phyloP scores from a whole-genome alignment of 1,140 invertebrate species.

The Argopecten irradians region DNA sequence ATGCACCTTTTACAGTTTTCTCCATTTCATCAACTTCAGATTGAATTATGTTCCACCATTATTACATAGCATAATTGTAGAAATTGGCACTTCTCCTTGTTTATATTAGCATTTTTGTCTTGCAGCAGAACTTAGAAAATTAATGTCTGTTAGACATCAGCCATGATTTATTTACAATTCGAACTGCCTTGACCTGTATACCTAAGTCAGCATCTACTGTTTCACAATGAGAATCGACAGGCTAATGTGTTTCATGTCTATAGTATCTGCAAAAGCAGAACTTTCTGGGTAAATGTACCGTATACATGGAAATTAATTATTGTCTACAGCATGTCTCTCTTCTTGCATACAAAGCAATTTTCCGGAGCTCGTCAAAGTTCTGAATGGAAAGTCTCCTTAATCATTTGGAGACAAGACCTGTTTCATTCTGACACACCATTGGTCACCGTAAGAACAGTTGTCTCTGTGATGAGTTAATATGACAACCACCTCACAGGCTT shows the following conservation, averaged over 20 bases:
- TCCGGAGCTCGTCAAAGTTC: not conserved
- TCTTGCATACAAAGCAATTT: conserved; percentile 17
- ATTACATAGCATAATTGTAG: not conserved
- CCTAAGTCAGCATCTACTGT: not conserved
- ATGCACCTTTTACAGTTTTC: not conserved
- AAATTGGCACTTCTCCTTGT: conserved; percentile 19
- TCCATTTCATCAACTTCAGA: conserved; percentile 9
- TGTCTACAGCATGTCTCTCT: not conserved
- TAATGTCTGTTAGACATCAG: not conserved
- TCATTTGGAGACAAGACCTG: not conserved
- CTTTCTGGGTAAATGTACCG: not conserved
- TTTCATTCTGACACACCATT: not conserved
- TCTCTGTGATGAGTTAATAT: not conserved
- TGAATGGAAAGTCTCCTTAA: not conserved
- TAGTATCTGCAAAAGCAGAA: not conserved
- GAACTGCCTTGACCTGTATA: not conserved
- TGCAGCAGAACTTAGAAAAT: not conserved
- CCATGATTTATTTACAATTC: not conserved
- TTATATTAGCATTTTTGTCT: not conserved
- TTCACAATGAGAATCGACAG: not conserved
- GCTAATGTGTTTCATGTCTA: not conserved
- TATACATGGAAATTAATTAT: not conserved
- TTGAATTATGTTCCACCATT: not conserved
- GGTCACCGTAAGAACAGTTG: not conserved
- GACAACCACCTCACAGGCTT: not conserved